Conservation (phyloP, 2,113 vertebrate species). For the Montifringilla adamsi region DNA sequence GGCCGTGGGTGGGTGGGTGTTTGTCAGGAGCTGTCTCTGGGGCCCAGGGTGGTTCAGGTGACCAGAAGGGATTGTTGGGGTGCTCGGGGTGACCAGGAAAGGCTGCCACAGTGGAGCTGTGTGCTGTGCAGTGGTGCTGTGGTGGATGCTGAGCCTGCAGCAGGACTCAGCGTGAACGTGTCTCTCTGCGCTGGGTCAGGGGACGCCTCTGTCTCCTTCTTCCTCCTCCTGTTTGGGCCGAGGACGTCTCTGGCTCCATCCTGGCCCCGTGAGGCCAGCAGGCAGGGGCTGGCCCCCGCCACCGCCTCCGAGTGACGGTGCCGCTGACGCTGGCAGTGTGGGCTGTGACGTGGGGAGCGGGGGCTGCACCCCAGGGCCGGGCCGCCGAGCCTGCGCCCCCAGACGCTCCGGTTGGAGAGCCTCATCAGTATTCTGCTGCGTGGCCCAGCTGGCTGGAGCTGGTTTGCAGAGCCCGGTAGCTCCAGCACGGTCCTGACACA, state of each 20-base stretch:
- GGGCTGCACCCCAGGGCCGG: not conserved
- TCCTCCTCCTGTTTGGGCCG: not conserved
- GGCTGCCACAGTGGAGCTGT: rapidly evolving
- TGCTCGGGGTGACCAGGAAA: not conserved
- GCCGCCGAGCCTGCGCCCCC: not conserved
- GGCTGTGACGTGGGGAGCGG: not conserved
- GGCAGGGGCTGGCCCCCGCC: not conserved
- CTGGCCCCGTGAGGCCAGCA: not conserved
- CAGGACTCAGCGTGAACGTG: rapidly evolving
- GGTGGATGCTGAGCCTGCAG: not conserved
- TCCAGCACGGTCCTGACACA: not conserved
- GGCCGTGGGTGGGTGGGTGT: no score
- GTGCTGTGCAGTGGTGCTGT: not conserved
- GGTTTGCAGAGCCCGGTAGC: not conserved
- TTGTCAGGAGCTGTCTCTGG: not conserved
- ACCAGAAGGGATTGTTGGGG: not conserved
- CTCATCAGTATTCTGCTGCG: not conserved
- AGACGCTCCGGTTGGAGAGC: not conserved
- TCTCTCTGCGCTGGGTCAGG: not conserved
- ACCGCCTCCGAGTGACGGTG: rapidly evolving
- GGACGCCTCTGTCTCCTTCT: rapidly evolving
- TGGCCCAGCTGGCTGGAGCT: not conserved
- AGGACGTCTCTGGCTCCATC: not conserved
- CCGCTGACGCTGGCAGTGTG: not conserved
- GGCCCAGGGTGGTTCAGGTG: not conserved